phyloP scores from a whole-genome alignment of 2,797 vertebrate genomes.

The Atherinosoma microstoma region DNA sequence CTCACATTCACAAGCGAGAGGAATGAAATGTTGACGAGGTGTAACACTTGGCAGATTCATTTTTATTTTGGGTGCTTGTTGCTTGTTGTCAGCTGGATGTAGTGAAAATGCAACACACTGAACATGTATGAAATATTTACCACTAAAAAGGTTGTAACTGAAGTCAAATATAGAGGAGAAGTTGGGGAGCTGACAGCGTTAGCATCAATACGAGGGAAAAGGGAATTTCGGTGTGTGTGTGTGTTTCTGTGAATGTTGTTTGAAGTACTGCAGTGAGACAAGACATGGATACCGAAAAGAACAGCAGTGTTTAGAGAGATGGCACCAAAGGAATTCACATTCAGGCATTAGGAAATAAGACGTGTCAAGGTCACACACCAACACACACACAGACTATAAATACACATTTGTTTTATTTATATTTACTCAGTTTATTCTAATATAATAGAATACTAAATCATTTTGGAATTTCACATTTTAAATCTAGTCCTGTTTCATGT shows the following conservation, averaged over 20 bases:
- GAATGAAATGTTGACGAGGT: slow-evolving; percentile 43
- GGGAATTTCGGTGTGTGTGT: slow-evolving; percentile 29
- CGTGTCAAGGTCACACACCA: slow-evolving; percentile 44
- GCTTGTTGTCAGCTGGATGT: slow-evolving; percentile 38
- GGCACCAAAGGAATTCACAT: slow-evolving; percentile 40
- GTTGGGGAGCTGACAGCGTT: slow-evolving; percentile 33
- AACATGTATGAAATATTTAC: slow-evolving; percentile 65
- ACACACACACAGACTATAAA: slow-evolving; percentile 12
- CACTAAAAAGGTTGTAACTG: slow-evolving; percentile 31
- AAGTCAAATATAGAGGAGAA: slow-evolving; percentile 35
- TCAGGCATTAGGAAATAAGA: slow-evolving; percentile 26
- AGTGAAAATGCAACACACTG: slow-evolving; percentile 31
- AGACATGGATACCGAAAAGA: slow-evolving; percentile 48
- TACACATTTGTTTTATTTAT: neutral
- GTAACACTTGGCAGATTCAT: slow-evolving; percentile 45
- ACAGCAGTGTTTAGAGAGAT: slow-evolving; percentile 34
- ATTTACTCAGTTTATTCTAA: neutral
- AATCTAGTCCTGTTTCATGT: neutral
- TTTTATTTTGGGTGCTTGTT: slow-evolving; percentile 42
- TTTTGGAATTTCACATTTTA: neutral
- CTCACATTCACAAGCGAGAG: slow-evolving; percentile 33
- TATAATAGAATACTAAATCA: neutral
- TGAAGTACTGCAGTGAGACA: slow-evolving; percentile 61
- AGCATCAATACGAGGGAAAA: neutral
- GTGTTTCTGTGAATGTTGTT: slow-evolving; percentile 40